phyloP scores from a whole-genome alignment of 2,888 invertebrate species.

The Tetropium fuscum region DNA sequence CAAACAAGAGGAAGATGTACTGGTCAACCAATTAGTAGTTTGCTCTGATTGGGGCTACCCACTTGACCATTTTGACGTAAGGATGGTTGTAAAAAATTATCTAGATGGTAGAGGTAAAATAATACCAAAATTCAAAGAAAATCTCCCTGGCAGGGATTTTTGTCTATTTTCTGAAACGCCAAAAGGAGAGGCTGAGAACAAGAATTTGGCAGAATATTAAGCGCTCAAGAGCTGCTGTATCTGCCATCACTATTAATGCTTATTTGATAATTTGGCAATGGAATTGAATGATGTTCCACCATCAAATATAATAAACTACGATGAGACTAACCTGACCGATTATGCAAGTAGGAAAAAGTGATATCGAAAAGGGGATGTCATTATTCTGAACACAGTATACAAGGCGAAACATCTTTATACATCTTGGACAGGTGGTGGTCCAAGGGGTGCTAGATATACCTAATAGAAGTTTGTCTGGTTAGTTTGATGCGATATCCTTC shows the following conservation, averaged over 20 bases:
- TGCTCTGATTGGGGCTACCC: conserved; percentile 17
- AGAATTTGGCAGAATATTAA: conserved; percentile 19
- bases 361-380: too few relatives aligned
- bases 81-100: conserved; percentile 15
- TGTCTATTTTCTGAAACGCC: not conserved
- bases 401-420: conserved; percentile 5
- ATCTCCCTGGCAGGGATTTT: not conserved
- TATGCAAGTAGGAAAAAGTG: too few relatives aligned
- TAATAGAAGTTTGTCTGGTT: conserved; percentile 11
- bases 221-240: conserved; percentile 9
- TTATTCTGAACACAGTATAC: not conserved
- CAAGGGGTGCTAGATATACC: conserved; percentile 9
- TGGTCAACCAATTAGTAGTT: conserved; percentile 6
- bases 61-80: conserved; percentile 21
- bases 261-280: conserved; percentile 10
- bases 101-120: not conserved
- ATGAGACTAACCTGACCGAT: too few relatives aligned
- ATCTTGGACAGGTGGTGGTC: conserved; percentile 13
- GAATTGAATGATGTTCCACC: not conserved
- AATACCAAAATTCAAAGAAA: not conserved
- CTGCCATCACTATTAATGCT: not conserved
- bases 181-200: not conserved
- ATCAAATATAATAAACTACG: too few relatives aligned
- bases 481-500: conserved; percentile 13
- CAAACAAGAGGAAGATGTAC: conserved; percentile 16